Conservation (phyloP, 2,113 vertebrate genomes). For the Leptocoma aspasia region DNA sequence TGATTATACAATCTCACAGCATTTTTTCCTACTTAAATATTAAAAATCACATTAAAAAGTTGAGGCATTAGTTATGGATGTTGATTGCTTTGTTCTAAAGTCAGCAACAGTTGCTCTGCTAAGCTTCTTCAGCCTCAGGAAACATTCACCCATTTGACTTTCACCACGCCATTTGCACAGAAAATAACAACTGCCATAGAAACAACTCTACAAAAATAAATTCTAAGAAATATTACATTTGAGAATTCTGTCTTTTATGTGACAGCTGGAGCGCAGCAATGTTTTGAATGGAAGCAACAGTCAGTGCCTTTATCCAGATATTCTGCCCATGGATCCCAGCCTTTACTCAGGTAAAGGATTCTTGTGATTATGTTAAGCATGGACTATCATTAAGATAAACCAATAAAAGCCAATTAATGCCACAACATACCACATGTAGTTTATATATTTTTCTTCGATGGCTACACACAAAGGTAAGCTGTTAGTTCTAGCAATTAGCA, state of each 20-base stretch:
- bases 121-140: neutral
- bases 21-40: neutral
- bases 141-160: neutral
- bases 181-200: neutral
- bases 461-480: neutral
- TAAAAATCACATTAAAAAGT: neutral
- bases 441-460: neutral
- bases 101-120: neutral
- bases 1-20: neutral
- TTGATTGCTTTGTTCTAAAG: neutral
- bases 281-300: neutral
- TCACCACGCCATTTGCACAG: neutral
- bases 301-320: neutral
- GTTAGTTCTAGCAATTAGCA: neutral
- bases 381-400: neutral
- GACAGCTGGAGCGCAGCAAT: neutral
- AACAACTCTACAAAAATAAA: neutral
- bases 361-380: neutral
- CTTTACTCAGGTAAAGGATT: neutral
- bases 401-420: slow-evolving; percentile 8
- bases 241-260: neutral
- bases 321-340: neutral
- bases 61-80: neutral
- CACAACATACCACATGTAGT: neutral
- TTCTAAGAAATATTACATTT: neutral